A percentile compares a stretch with the other conserved stretches of the same genome.
Conservation (phyloP, 2,113 vertebrate genomes). For the Triplophysa rosa region DNA sequence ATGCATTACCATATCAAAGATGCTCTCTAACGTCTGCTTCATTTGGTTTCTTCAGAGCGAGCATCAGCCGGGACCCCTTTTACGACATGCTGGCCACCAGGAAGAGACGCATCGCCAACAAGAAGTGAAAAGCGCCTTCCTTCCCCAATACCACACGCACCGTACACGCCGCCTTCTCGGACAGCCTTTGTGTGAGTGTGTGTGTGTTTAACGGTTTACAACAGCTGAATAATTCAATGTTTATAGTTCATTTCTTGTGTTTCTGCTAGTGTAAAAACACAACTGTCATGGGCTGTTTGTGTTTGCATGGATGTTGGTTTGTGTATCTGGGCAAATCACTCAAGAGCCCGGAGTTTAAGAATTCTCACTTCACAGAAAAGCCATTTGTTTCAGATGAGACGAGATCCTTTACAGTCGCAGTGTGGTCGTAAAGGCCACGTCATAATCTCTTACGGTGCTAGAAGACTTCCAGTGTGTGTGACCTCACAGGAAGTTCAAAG, state of each 20-base stretch:
- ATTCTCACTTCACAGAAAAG: conserved; percentile 19
- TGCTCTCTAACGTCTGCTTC: conserved; percentile 61
- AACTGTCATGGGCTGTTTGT: conserved; percentile 26
- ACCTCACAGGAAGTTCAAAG: conserved; percentile 46
- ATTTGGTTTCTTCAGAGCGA: conserved; percentile 81
- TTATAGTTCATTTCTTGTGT: neutral
- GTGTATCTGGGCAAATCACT: conserved; percentile 2
- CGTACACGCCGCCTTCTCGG: neutral
- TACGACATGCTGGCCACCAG: conserved; percentile 98
- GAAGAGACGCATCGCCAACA: conserved; percentile 96
- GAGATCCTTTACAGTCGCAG: neutral
- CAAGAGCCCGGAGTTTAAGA: conserved; percentile 8
- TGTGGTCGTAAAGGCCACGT: neutral
- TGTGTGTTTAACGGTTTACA: neutral
- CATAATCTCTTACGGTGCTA: conserved; percentile 45
- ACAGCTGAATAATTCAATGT: neutral
- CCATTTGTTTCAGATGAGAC: neutral
- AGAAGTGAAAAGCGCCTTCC: conserved; percentile 79
- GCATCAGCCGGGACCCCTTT: conserved; percentile 97
- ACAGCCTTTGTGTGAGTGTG: neutral
- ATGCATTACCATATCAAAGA: conserved; percentile 78
- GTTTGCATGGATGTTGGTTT: conserved; percentile 39
- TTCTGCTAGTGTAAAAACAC: neutral
- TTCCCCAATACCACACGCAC: neutral
- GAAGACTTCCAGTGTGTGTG: conserved; percentile 52